These are phyloP conservation scores for Bombus sylvicola DNA, from an alignment of 1,140 invertebrate genomes.

Conservation along the genomic window DNA sequence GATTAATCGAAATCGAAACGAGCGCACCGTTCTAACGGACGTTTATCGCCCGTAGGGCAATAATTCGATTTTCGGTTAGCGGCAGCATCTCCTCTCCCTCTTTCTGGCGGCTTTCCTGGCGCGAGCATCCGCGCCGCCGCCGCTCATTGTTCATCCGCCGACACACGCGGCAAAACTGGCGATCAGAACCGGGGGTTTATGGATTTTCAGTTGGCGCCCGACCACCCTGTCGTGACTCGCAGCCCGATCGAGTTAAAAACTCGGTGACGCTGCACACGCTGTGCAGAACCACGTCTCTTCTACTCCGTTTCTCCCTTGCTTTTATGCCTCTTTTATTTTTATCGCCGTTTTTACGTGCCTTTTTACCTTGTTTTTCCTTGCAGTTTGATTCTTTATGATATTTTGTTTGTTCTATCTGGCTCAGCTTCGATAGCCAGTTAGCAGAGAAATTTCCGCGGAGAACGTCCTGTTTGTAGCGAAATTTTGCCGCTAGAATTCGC, in stretches of 20 bases:
- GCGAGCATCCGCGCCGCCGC: conserved; percentile 16
- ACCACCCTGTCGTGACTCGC: conserved; percentile 58
- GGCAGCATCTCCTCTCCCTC: conserved; percentile 1
- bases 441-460: too few relatives aligned
- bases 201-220: conserved; percentile 71
- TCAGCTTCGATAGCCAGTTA: too few relatives aligned
- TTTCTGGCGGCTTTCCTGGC: conserved; percentile 39
- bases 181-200: conserved; percentile 65
- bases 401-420: not conserved
- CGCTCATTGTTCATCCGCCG: conserved; percentile 56
- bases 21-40: conserved; percentile 66
- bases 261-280: conserved; percentile 45
- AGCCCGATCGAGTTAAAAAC: conserved; percentile 70
- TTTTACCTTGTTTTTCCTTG: not conserved
- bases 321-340: not conserved
- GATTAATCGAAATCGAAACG: conserved; percentile 79
- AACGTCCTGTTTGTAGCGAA: not conserved
- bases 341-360: not conserved
- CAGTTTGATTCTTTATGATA: not conserved
- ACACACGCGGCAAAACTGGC: conserved; percentile 52
- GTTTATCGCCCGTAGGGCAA: conserved; percentile 76
- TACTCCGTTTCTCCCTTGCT: not conserved
- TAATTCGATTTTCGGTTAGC: conserved; percentile 76
- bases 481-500: not conserved
- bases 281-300: not conserved